Base-by-base conservation (phyloP, 2,888 invertebrate species). In the Ophion obscuratus region DNA sequence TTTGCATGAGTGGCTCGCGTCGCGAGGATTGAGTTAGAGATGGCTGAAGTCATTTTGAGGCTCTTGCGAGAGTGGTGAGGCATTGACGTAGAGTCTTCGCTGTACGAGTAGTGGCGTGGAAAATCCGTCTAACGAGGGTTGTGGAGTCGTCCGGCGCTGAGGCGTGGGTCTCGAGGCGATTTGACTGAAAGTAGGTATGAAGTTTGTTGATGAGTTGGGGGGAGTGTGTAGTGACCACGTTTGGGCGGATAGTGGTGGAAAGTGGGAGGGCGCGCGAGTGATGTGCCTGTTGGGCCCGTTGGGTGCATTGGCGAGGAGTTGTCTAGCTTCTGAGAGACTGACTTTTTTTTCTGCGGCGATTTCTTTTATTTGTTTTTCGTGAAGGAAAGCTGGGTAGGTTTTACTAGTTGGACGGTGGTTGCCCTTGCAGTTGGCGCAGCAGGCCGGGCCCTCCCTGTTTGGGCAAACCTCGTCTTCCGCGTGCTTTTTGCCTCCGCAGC, bases 301-400 rank as follows among this genome's bases (percentile, higher is more conserved):
- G 68, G n/a, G 9, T 14, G 68, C 20, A 14, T 36, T 36, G 20
- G 59, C 4, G 11, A 81, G 14, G 2, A 81, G 44, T 2, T 67
- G 62, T 17, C 77, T 82, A 2, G 82, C 76, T 59, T 77, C 82
- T 14, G 40, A 31, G 3, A 31, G 36, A 3, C 71, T 24, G 9
- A 83, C 66, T 31, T 83, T 83, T 7, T 66, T 64, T 24, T 73
- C 71, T 0, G 82, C 82, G 0, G 82, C 82, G 3, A 20, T 64
- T 1, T 24, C 0, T n/a, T 44, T 66, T 1, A 83, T 57, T 1
- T 62, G n/a, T 77, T 83, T 71, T 31, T 77, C 82, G 9, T 76
- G 71, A 0, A 73, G 44, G 11, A 73, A 83, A 0, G 77, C 82
- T 0, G 82, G 78, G 20, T 73, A 78, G 5, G 0, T 10, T 47